Evolutionary conservation across 2,888 invertebrate species (phyloP).

Genomic region (Tetranychus truncatus): DNA sequence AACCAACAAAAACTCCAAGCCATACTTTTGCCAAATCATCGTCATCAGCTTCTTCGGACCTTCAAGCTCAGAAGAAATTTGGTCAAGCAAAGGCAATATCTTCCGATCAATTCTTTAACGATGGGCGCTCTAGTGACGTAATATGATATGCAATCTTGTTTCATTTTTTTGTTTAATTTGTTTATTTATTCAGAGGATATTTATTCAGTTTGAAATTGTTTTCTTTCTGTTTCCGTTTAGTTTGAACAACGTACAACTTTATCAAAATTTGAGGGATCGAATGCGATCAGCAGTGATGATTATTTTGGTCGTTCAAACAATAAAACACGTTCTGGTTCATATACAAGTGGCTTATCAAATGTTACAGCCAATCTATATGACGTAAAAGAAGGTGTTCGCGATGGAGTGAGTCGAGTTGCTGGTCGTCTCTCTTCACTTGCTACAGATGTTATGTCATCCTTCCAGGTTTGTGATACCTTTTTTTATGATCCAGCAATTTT

Average conservation of each 20-base stretch:
- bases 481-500: too few relatives aligned
- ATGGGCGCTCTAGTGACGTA: conserved; percentile 29
- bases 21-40: too few relatives aligned
- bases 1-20: too few relatives aligned
- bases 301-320: conserved; percentile 48
- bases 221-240: too few relatives aligned
- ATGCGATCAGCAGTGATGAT: conserved; percentile 87
- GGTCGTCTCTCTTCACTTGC: conserved; percentile 86
- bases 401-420: conserved; percentile 91
- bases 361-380: conserved; percentile 63
- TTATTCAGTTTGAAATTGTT: too few relatives aligned
- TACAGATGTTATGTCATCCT: conserved; percentile 47
- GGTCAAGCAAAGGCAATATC: conserved; percentile 93
- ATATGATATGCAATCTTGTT: too few relatives aligned
- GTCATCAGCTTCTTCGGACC: too few relatives aligned
- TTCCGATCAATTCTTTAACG: conserved; percentile 86
- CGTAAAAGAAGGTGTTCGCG: conserved; percentile 85
- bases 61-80: conserved; percentile 58
- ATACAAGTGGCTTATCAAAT: conserved; percentile 25
- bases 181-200: too few relatives aligned
- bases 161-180: too few relatives aligned
- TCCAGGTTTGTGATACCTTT: too few relatives aligned
- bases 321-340: conserved; percentile 23
- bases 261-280: conserved; percentile 72
- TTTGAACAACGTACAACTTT: conserved; percentile 37